phyloP scores from a whole-genome alignment of 64 coral and sea anemone genomes.

The Orbicella faveolata region DNA sequence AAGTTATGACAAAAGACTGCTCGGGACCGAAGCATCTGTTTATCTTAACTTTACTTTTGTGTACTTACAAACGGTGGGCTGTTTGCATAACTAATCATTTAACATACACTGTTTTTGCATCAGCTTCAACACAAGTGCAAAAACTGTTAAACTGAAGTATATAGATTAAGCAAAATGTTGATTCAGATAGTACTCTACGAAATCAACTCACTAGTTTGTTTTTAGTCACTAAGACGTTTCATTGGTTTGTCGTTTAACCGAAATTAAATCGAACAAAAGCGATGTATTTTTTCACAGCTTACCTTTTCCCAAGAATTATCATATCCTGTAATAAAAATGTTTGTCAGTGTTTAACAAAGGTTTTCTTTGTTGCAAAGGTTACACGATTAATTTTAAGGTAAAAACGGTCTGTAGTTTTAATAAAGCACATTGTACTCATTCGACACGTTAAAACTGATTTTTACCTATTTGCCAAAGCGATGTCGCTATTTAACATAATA shows the following conservation, averaged over 20 bases:
- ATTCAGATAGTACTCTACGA: background rate
- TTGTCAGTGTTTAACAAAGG: conserved; percentile 19
- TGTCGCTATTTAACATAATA: too few species aligned
- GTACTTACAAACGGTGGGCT: background rate
- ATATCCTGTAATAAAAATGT: conserved; percentile 4
- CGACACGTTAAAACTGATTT: too few species aligned
- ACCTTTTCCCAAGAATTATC: conserved; percentile 3
- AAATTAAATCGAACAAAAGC: background rate
- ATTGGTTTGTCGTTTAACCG: background rate
- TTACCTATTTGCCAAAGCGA: too few species aligned
- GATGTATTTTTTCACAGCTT: background rate
- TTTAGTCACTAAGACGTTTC: background rate
- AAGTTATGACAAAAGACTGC: background rate
- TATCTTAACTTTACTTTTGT: conserved; percentile 41
- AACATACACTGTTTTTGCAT: background rate
- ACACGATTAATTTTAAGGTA: background rate
- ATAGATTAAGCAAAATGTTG: background rate
- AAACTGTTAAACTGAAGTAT: background rate
- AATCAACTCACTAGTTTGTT: background rate
- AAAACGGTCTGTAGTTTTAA: background rate
- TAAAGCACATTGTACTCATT: background rate
- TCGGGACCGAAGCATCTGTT: conserved; percentile 30
- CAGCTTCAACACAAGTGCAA: background rate
- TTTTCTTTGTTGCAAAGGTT: background rate
- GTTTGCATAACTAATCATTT: background rate